Conservation (phyloP, 1,140 invertebrate species). For the Orius insidiosus region DNA sequence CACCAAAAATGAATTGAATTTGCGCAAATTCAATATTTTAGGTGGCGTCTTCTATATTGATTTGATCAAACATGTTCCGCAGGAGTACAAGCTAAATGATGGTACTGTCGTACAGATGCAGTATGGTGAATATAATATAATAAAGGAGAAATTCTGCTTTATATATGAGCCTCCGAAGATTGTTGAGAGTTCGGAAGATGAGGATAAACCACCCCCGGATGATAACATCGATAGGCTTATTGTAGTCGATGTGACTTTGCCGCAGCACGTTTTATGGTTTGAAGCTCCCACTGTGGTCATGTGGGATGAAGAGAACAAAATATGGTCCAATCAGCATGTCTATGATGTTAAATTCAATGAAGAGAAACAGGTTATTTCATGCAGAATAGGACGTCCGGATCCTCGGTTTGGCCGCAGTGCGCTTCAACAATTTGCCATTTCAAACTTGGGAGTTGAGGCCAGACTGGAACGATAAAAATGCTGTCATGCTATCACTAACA, state of each 20-base stretch:
- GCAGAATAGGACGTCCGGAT: conserved; percentile 21
- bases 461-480: conserved; percentile 33
- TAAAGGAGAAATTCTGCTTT: conserved; percentile 14
- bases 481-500: conserved; percentile 40
- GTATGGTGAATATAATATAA: conserved; percentile 9
- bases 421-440: conserved; percentile 52
- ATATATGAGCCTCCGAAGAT: conserved; percentile 17
- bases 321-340: conserved; percentile 57
- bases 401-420: conserved; percentile 53
- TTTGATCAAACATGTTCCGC: conserved; percentile 45
- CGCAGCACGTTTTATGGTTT: conserved; percentile 60
- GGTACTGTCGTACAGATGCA: conserved; percentile 16
- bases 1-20: conserved; percentile 38
- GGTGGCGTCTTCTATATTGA: conserved; percentile 46
- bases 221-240: conserved; percentile 14
- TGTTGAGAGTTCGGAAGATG: conserved; percentile 14
- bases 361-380: conserved; percentile 39
- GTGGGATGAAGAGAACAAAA: conserved; percentile 40
- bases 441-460: conserved; percentile 71
- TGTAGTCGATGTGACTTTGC: conserved; percentile 33
- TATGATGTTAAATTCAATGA: conserved; percentile 71
- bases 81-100: conserved; percentile 29
- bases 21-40: conserved; percentile 42
- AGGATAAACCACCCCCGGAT: conserved; percentile 14
- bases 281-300: conserved; percentile 63